phyloP scores from a whole-genome alignment of 2,888 invertebrate species.

The Temnothorax unifasciatus region DNA sequence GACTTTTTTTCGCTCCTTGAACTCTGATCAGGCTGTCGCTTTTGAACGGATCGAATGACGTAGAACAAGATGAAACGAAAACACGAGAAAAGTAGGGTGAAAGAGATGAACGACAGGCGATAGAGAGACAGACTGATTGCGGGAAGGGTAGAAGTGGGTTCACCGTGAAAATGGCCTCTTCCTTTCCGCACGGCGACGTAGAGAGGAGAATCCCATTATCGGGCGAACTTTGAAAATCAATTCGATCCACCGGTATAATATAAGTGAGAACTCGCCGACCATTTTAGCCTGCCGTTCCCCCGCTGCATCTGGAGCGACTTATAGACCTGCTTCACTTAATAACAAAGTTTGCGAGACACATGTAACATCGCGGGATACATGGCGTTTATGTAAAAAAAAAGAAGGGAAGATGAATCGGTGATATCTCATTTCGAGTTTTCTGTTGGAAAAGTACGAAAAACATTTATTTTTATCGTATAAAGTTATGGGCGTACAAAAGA shows the following conservation, averaged over 20 bases:
- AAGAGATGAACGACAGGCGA: neutral
- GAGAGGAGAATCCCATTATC: constrained; percentile 68
- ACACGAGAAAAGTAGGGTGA: constrained; percentile 23
- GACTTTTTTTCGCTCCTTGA: constrained; percentile 7
- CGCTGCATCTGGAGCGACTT: constrained; percentile 67
- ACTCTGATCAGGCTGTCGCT: constrained; percentile 14
- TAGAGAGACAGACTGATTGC: constrained; percentile 29
- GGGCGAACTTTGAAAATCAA: constrained; percentile 72
- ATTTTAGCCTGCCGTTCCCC: constrained; percentile 40
- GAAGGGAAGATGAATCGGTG: constrained; percentile 12
- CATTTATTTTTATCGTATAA: constrained; percentile 66
- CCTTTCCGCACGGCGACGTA: constrained; percentile 34
- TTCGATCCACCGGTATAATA: constrained; percentile 67
- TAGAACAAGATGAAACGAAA: constrained; percentile 52
- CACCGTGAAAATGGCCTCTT: constrained; percentile 51
- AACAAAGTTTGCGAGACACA: constrained; percentile 74
- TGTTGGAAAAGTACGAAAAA: constrained; percentile 72
- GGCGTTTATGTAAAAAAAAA: constrained; percentile 35
- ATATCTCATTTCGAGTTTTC: constrained; percentile 27
- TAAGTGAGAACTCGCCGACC: constrained; percentile 61
- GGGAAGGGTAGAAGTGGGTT: neutral
- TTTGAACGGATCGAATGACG: constrained; percentile 32
- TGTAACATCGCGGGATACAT: constrained; percentile 66
- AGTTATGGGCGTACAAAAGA: constrained; percentile 44
- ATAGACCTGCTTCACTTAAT: constrained; percentile 75